Base-by-base conservation (phyloP, 1,140 invertebrate genomes). In the Drosophila nasuta region DNA sequence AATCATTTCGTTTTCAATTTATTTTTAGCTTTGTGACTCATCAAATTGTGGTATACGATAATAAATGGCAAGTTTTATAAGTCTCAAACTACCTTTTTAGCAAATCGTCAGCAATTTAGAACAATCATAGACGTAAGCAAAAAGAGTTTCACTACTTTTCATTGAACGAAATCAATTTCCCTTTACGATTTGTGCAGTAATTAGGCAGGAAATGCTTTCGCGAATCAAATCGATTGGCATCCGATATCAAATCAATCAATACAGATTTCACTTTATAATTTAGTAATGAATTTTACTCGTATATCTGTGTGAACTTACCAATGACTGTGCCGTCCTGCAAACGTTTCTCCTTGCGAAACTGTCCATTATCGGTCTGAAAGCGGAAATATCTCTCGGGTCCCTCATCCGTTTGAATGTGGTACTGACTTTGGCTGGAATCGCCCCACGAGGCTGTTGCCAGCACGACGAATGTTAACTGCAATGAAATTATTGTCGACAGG, bases 351-450 rank as follows among this genome's bases (percentile, higher is more conserved):
- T 97, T 97, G 11, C 97, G 94, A 89, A 97, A 98, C 90, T 98
- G 97, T 1, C 97, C 97, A 91, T 96, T 97, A 74, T 96, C 94
- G 0, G 97, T 98, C 93, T 97, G 97, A 91, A 96, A 98, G 65
- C 96, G 94, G 93, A 97, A 97, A 93, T 96, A 97, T 28, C 97
- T 93, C 82, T 97, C 97, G 0, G 96, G 96, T 20, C 97, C 97
- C 92, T 97, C 97, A 89, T 98, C 97, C n/a, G 96, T 97, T 93
- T 97, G 97, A 79, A 97, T 97, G 93, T 98, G 97, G 92, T 97
- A 97, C 92, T 97, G 97, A 38, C 89, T 89, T 25, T 83, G 77
- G 33, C 88, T 91, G 13, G 82, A 59, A 15, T 79, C 74, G 51
- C 82, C 86, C 69, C 79, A 82, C 20, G 79, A 80, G 33, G 73